phyloP scores from a whole-genome alignment of 2,797 vertebrate genomes.

The Tachyglossus aculeatus region DNA sequence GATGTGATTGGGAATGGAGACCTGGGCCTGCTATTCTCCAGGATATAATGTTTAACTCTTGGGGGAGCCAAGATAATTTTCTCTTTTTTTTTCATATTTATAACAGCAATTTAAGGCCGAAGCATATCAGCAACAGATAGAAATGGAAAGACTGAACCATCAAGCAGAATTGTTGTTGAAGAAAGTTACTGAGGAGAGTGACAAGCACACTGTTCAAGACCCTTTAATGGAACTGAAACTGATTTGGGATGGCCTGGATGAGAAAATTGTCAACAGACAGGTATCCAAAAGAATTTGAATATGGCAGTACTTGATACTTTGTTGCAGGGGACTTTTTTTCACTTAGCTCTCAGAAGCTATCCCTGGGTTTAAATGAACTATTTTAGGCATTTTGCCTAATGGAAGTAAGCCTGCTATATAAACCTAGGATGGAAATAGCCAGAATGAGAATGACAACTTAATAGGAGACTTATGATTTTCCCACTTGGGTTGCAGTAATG shows the following conservation, averaged over 20 bases:
- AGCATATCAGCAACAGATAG: constrained; percentile 96
- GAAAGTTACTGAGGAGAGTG: constrained; percentile 87
- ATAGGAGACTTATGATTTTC: too few species aligned
- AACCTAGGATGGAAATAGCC: too few species aligned
- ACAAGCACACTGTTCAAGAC: constrained; percentile 91
- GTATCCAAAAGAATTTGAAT: constrained; percentile 65
- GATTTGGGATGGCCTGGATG: constrained; percentile 90
- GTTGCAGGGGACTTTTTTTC: too few species aligned
- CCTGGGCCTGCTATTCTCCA: not conserved
- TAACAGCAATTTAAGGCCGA: constrained; percentile 93
- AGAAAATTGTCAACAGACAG: constrained; percentile 93
- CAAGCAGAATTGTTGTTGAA: constrained; percentile 92
- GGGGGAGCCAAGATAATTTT: not conserved
- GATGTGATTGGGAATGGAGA: not conserved
- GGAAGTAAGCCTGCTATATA: too few species aligned
- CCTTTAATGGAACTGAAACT: constrained; percentile 90
- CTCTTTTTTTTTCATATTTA: constrained; percentile 12
- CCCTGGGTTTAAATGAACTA: too few species aligned
- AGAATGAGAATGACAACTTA: too few species aligned
- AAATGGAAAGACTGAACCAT: constrained; percentile 96
- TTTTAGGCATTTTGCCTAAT: too few species aligned
- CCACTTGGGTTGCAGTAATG: too few species aligned
- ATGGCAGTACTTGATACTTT: not conserved
- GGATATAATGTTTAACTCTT: not conserved
- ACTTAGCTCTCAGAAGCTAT: too few species aligned